Base-by-base conservation (phyloP, 2,888 invertebrate species). In the Brachyptera risi region DNA sequence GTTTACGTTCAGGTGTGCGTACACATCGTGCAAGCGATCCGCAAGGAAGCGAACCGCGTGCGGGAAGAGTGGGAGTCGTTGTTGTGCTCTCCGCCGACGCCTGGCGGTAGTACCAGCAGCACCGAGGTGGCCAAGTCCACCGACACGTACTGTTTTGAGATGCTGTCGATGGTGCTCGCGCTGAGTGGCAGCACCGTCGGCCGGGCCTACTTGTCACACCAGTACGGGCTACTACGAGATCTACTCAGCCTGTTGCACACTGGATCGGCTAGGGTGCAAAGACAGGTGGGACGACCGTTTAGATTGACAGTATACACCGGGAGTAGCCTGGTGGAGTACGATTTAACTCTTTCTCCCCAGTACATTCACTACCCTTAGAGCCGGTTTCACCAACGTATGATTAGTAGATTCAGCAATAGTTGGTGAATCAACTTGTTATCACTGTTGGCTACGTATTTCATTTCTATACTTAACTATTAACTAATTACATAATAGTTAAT, bases 81-180 rank as follows among this genome's bases (percentile, higher is more conserved):
- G 31, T 70, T 86, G n/a, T 80, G 77, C 64, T 79, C 80, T 0
- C 37, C 54, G 19, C 35, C 47, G 17, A 44, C 44, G 3, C 51
- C 51, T 11, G 26, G 37, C 5, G 37, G 31, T 1, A 60, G 62
- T 21, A 37, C 49, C n/a, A 56, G 59, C 49, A 59, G 63, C 40
- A 24, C 40, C 3, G 56, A 56, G 47, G 51, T 42, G 21, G 73
- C 74, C 1, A 82, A 80, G 71, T 77, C 78, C 62, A 78, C 80
- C 1, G 96, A 97, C 74, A 93, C 93, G n/a, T 97, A 96, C 74
- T 96, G 96, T 77, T 97, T 96, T 73, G 96, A 97, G 79, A 93
- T 97, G 92, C 78, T 97, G 21, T 95, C 95, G 3, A 89, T 96
- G 89, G 96, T 93, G 54, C 75, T 96, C 68, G 96, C 97, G 0